Percentiles rank a stretch among this genome's conserved stretches.
Evolutionary conservation across 2,797 vertebrate genomes (phyloP).

Genomic region (Anas bahamensis): DNA sequence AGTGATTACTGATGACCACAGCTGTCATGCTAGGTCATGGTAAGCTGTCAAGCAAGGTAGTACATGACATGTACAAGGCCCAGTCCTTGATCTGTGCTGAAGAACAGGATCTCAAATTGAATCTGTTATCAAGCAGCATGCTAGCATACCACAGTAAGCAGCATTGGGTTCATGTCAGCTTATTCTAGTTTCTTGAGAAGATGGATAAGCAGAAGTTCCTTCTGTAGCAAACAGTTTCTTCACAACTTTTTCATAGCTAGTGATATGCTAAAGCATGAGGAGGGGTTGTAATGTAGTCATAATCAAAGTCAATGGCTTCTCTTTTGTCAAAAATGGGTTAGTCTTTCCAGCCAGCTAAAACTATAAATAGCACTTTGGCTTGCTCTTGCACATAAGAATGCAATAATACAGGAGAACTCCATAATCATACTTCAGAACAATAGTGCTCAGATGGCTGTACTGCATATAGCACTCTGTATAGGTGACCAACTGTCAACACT

Average conservation of each 20-base stretch:
- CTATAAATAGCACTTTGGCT: neutral
- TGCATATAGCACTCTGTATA: neutral
- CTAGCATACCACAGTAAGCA: neutral
- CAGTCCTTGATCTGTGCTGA: slow-evolving; percentile 13
- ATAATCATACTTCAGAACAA: neutral
- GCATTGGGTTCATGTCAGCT: rapidly evolving
- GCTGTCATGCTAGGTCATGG: slow-evolving; percentile 76
- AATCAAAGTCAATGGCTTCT: neutral
- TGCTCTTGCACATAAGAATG: neutral
- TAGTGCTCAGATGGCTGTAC: neutral
- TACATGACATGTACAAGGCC: slow-evolving; percentile 30
- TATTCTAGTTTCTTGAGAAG: neutral
- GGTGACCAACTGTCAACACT: neutral
- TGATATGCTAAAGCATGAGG: neutral
- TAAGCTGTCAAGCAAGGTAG: slow-evolving; percentile 69
- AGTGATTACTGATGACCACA: slow-evolving; percentile 54
- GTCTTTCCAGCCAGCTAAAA: neutral
- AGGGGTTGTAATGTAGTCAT: neutral
- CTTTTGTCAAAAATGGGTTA: neutral
- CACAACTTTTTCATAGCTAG: neutral
- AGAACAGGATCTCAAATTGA: slow-evolving; percentile 22
- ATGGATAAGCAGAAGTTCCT: neutral
- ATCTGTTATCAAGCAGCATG: neutral
- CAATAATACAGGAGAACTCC: neutral
- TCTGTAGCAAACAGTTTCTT: neutral